Base-by-base conservation (phyloP, 2,888 invertebrate species). In the Agelastica alni region DNA sequence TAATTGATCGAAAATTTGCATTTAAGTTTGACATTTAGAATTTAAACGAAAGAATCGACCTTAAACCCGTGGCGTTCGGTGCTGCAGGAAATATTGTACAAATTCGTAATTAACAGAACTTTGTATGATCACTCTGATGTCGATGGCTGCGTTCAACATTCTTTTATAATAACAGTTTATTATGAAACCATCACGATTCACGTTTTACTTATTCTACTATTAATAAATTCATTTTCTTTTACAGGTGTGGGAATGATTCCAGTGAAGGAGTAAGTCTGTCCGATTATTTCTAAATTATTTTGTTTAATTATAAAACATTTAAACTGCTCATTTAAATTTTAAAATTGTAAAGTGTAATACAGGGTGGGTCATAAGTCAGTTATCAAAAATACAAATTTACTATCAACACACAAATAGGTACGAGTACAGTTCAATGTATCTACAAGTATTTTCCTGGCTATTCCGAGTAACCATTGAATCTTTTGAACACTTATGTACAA, bases 161-260 rank as follows among this genome's bases (percentile, higher is more conserved):
- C 49, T 49, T 49, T 32, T 20, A 32, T 32, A 51, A 51, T 36
- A 51, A 34, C 20, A 39, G 31, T 42, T 43, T 42, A 43, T 56
- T 51, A 56, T 32, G 56, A 56, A 56, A 56, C 30, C 14, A 39
- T 31, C 49, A 49, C 31, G 26, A 36, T 26, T 46, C 51, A 46
- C 43, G 43, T 42, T 51, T 39, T 20, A 39, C 37, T 39, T 10
- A n/a, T 53, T 47, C 43, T 47, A 39, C 18, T 54, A 47, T 55
- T 58, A 48, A 51, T 43, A 45, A 51, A 47, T 52, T 22, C 45
- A 31, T 55, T 49, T 51, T 56, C 46, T 77, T 71, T 86, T 87
- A 61, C 84, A 92, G 92, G 91, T 81, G 91, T 94, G 65, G 95
- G 94, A 64, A 93, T 95, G 91, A 83, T 96, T 72, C 95, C 95